Evolutionary conservation across 2,888 invertebrate genomes (phyloP).

Genomic region (Magallana nippona): DNA sequence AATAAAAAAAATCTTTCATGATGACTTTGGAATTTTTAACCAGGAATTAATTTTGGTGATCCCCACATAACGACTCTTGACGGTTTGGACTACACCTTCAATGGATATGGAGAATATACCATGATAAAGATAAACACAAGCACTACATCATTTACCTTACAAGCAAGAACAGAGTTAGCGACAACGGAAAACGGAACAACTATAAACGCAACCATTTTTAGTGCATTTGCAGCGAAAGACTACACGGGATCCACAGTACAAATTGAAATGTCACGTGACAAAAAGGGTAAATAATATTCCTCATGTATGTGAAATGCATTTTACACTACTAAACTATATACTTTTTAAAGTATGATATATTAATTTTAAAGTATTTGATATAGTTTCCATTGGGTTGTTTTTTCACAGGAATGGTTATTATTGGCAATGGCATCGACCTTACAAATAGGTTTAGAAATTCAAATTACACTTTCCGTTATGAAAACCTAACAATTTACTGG

Average conservation of each 20-base stretch:
- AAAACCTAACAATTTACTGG: background rate
- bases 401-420: constrained; percentile 35
- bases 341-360: background rate
- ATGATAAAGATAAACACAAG: constrained; percentile 41
- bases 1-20: background rate
- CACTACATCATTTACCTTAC: constrained; percentile 41
- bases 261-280: constrained; percentile 47
- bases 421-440: constrained; percentile 25
- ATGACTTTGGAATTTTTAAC: background rate
- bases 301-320: too few relatives aligned
- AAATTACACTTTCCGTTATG: background rate
- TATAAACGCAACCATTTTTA: constrained; percentile 56
- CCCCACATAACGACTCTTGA: constrained; percentile 54
- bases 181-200: constrained; percentile 44
- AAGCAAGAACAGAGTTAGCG: constrained; percentile 53
- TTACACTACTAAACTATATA: background rate
- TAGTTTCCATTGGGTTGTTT: too few relatives aligned
- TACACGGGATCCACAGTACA: constrained; percentile 48
- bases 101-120: constrained; percentile 53
- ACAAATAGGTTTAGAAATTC: constrained; percentile 5
- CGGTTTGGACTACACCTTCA: constrained; percentile 49
- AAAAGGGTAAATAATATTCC: background rate
- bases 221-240: constrained; percentile 55
- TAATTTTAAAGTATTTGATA: too few relatives aligned
- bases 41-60: constrained; percentile 46